phyloP scores from a whole-genome alignment of 2,797 vertebrate genomes.

The Gouania willdenowi region DNA sequence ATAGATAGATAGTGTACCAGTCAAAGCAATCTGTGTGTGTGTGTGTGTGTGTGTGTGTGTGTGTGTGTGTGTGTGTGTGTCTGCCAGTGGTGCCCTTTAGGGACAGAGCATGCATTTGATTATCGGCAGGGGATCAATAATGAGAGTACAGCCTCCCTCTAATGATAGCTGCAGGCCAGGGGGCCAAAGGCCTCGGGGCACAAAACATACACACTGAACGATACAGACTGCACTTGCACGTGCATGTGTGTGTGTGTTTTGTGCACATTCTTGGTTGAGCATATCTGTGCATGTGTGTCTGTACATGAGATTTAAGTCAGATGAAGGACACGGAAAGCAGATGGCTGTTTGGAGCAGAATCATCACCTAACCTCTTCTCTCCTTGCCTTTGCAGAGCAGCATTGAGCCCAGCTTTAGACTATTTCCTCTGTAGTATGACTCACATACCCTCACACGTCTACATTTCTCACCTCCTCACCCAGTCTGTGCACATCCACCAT shows the following conservation, averaged over 20 bases:
- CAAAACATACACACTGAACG: conserved; percentile 53
- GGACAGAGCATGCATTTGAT: conserved; percentile 64
- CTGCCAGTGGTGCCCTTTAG: conserved; percentile 58
- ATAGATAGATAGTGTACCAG: conserved; percentile 8
- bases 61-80: conserved; percentile 20
- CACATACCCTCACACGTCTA: conserved; percentile 3
- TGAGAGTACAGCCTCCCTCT: conserved; percentile 74
- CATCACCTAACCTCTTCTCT: conserved; percentile 47
- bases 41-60: not conserved
- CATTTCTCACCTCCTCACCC: not conserved
- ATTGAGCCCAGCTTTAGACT: conserved; percentile 15
- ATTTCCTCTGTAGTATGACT: conserved; percentile 15
- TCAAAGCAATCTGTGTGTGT: not conserved
- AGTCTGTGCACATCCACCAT: too few species aligned
- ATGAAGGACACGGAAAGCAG: conserved; percentile 76
- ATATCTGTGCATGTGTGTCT: conserved; percentile 12
- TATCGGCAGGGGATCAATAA: conserved; percentile 77
- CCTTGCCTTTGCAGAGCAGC: conserved; percentile 34
- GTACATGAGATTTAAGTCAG: conserved; percentile 69
- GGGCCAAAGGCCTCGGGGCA: conserved; percentile 69
- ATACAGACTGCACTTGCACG: conserved; percentile 27
- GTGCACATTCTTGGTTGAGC: conserved; percentile 12
- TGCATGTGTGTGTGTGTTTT: conserved; percentile 14
- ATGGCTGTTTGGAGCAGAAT: conserved; percentile 59
- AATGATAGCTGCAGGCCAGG: conserved; percentile 81